Evolutionary conservation across 2,888 invertebrate species (phyloP), one percentile per base, ranked within the genome.

Genomic region (Erpobdella octoculata): DNA sequence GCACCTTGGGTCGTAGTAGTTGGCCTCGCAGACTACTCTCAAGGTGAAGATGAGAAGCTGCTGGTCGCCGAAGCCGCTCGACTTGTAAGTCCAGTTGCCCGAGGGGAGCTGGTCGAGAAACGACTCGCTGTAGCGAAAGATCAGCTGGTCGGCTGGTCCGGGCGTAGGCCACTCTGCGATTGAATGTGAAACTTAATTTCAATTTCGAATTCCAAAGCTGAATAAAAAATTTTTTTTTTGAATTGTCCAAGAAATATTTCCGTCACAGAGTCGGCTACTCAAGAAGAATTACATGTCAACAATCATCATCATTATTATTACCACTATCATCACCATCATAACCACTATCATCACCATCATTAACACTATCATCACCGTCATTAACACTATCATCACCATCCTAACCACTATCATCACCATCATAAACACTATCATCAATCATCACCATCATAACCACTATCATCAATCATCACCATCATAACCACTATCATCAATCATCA

Each of bases 1-100:
- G 76, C 85, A 85, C n/a, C 78, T 79, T n/a, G 78, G 70, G 2
- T 84, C 85, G 76, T 83, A 86, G 78, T 85, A 85, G 76, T 84
- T 76, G 21, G 78, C 78, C 73, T 81, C 79, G 76, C 86, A 82
- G 9, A 76, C 73, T 36, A 85, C 83, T 3, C 85, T 79, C 78
- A 83, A 85, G 70, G 76, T 75, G 76, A 80, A 82, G 46, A 76
- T 74, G 33, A 81, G 74, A 59, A 78, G 74, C 12, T 77, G 74
- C 31, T 74, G 71, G 68, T 78, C 74, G n/a, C 31, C 48, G 48
- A 31, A 53, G 68, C 77, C 74, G n/a, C 31, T 68, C 33, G 35
- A 53, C 9, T 8, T 33, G 15, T 28, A 46, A 21, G 35, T 68
- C 53, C 53, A 53, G 5, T n/a, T 4, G 5, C 28, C 53, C 8